Percentiles rank a stretch among this genome's conserved stretches.
Evolutionary conservation across 2,113 vertebrate species (phyloP).

Genomic region (Strix uralensis): DNA sequence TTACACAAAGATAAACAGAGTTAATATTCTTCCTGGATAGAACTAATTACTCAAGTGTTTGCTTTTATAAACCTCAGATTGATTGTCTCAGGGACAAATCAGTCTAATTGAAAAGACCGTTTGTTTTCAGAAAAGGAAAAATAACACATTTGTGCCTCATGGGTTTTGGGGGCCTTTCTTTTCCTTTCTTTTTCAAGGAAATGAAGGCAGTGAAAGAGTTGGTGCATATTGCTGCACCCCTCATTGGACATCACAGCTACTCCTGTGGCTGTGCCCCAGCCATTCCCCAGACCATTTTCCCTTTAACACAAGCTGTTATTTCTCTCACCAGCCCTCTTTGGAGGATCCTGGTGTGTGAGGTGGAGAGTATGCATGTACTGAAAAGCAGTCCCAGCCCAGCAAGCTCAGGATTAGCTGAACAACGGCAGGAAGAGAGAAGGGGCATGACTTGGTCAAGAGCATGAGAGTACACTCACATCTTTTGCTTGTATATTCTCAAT

Average conservation of each 20-base stretch:
- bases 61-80: constrained; percentile 76
- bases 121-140: constrained; percentile 61
- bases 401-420: not conserved
- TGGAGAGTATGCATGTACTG: not conserved
- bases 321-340: not conserved
- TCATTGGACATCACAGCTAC: not conserved
- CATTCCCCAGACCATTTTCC: not conserved
- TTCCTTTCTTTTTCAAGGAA: not conserved
- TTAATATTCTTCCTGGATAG: constrained; percentile 79
- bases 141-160: not conserved
- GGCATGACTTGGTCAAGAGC: not conserved
- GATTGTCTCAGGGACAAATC: constrained; percentile 72
- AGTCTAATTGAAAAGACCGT: constrained; percentile 75
- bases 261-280: not conserved
- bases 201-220: not conserved
- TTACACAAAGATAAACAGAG: constrained; percentile 79
- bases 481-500: not conserved
- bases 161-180: not conserved
- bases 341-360: not conserved
- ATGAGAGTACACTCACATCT: not conserved
- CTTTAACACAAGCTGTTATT: not conserved
- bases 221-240: not conserved
- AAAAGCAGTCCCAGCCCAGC: not conserved
- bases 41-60: constrained; percentile 80
- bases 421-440: not conserved